phyloP scores from a whole-genome alignment of 2,113 vertebrate species.

The Fregetta grallaria region DNA sequence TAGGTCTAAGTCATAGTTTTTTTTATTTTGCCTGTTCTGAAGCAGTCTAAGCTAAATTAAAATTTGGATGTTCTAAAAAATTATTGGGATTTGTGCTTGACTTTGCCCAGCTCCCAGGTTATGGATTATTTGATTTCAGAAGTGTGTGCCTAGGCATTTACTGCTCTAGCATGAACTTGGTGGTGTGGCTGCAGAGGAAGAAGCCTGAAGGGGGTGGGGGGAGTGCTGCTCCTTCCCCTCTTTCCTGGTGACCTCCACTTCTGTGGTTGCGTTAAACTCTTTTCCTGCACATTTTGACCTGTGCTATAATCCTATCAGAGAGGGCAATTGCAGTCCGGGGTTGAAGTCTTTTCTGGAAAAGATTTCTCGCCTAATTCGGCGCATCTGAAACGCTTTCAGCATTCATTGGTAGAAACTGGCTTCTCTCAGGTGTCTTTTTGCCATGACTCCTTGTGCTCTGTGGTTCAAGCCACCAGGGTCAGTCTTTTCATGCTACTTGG shows the following conservation, averaged over 20 bases:
- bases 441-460: not conserved
- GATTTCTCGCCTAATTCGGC: not conserved
- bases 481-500: not conserved
- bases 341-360: not conserved
- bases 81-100: not conserved
- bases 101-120: not conserved
- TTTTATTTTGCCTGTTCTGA: not conserved
- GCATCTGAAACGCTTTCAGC: not conserved
- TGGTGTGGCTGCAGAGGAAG: not conserved
- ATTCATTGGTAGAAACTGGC: not conserved
- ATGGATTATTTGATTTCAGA: not conserved
- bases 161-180: not conserved
- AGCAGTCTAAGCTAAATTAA: not conserved
- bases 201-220: not conserved
- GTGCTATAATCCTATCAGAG: not conserved
- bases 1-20: not conserved
- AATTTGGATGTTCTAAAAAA: not conserved
- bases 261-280: not conserved
- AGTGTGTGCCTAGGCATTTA: not conserved
- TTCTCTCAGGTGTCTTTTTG: not conserved
- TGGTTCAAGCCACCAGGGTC: not conserved
- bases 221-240: not conserved
- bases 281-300: slow-evolving; percentile 3
- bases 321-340: not conserved
- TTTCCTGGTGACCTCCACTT: not conserved